These are phyloP conservation scores for Bucorvus abyssinicus DNA, from an alignment of 2,797 vertebrate species.

Conservation along the genomic window DNA sequence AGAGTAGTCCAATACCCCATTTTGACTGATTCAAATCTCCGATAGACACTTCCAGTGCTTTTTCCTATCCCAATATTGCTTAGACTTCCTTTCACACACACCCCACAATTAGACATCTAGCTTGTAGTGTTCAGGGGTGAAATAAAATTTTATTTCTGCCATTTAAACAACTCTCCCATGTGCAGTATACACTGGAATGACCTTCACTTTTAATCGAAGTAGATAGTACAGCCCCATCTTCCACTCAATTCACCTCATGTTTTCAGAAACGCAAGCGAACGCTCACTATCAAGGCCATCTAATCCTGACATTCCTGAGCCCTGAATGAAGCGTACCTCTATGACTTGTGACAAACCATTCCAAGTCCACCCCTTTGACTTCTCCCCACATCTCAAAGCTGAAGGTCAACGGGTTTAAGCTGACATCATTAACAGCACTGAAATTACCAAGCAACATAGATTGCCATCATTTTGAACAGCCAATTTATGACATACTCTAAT, in stretches of 20 bases:
- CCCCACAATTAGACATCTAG: background rate
- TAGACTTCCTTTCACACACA: background rate
- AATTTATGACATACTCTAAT: background rate
- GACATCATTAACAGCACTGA: background rate
- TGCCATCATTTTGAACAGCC: background rate
- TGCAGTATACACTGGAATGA: background rate
- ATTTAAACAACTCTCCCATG: background rate
- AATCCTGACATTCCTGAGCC: background rate
- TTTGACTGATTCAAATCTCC: background rate
- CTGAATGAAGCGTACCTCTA: background rate
- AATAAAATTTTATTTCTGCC: background rate
- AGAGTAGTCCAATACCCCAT: background rate
- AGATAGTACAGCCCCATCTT: background rate
- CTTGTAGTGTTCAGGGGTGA: background rate
- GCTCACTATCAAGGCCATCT: background rate
- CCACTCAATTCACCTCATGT: background rate
- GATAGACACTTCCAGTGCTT: background rate
- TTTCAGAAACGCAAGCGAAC: background rate
- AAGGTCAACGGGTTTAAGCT: background rate
- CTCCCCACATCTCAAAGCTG: background rate
- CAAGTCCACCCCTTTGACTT: background rate
- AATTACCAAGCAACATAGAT: background rate
- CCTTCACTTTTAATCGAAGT: background rate
- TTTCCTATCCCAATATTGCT: background rate
- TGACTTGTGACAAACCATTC: background rate